These are phyloP conservation scores for Ondatra zibethicus DNA, from an alignment of 2,113 vertebrate species.

Conservation along the genomic window DNA sequence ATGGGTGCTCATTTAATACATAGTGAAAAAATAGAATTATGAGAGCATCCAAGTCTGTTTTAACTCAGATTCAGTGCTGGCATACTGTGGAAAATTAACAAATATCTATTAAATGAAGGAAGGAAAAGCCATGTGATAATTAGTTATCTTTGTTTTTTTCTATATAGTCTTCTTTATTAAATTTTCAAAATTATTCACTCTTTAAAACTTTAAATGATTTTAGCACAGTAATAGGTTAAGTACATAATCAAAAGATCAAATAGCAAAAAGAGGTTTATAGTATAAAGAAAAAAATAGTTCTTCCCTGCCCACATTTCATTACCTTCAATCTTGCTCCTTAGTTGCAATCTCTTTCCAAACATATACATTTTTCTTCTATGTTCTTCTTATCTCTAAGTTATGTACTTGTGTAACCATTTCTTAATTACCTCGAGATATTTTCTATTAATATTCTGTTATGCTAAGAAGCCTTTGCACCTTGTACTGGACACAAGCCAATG, in stretches of 20 bases:
- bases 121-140: not conserved
- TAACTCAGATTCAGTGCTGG: not conserved
- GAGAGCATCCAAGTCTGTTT: conserved; percentile 3
- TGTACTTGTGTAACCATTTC: not conserved
- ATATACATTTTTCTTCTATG: not conserved
- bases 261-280: not conserved
- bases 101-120: not conserved
- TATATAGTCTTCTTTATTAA: conserved; percentile 9
- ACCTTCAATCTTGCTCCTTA: not conserved
- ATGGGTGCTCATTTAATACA: not conserved
- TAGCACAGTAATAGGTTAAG: not conserved
- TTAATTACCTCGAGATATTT: conserved; percentile 23
- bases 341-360: not conserved
- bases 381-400: conserved; percentile 32
- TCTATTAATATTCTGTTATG: not conserved
- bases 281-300: not conserved
- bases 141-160: not conserved
- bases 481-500: not conserved
- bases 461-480: not conserved
- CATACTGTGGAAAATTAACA: not conserved
- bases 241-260: conserved; percentile 13
- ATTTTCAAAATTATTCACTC: conserved; percentile 24
- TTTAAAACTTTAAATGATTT: conserved; percentile 25
- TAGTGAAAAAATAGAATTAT: not conserved
- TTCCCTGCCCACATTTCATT: not conserved